phyloP scores from a whole-genome alignment of 1,140 invertebrate genomes.

The Pemphigus obesinymphae region DNA sequence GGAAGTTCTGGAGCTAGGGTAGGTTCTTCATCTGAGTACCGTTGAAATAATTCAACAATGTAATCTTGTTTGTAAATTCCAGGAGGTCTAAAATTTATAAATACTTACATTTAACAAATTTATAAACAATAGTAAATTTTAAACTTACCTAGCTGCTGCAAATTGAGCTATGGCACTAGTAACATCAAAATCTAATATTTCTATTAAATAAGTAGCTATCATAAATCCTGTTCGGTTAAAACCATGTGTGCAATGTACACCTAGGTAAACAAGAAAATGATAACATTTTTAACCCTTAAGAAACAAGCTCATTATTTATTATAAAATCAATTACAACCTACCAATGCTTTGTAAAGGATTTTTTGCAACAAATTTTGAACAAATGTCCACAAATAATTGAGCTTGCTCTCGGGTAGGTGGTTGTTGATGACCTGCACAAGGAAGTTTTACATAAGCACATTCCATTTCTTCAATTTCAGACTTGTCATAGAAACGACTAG shows the following conservation, averaged over 20 bases:
- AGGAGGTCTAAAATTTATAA: slow-evolving; percentile 56
- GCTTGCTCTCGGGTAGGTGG: slow-evolving; percentile 74
- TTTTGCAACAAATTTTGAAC: slow-evolving; percentile 71
- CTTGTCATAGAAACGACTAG: slow-evolving; percentile 84
- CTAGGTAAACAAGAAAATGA: slow-evolving; percentile 48
- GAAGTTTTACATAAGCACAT: slow-evolving; percentile 79
- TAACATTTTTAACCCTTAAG: not conserved
- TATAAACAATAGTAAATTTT: not conserved
- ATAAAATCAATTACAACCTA: slow-evolving; percentile 41
- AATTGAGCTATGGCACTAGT: slow-evolving; percentile 77
- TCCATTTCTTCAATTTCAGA: slow-evolving; percentile 66
- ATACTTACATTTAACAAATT: not conserved
- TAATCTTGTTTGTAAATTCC: slow-evolving; percentile 78
- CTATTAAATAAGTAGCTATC: slow-evolving; percentile 83
- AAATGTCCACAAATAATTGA: slow-evolving; percentile 69
- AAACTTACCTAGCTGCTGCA: slow-evolving; percentile 59
- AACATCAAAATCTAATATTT: slow-evolving; percentile 69
- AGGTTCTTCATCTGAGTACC: slow-evolving; percentile 73
- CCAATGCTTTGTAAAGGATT: slow-evolving; percentile 75
- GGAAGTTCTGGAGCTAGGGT: slow-evolving; percentile 68
- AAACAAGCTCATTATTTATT: not conserved
- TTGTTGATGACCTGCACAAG: slow-evolving; percentile 80
- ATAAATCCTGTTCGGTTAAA: slow-evolving; percentile 97
- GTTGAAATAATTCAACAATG: slow-evolving; percentile 64
- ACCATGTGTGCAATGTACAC: slow-evolving; percentile 97